These are phyloP conservation scores for Leucoma salicis DNA, from an alignment of 2,888 invertebrate genomes.

Conservation along the genomic window DNA sequence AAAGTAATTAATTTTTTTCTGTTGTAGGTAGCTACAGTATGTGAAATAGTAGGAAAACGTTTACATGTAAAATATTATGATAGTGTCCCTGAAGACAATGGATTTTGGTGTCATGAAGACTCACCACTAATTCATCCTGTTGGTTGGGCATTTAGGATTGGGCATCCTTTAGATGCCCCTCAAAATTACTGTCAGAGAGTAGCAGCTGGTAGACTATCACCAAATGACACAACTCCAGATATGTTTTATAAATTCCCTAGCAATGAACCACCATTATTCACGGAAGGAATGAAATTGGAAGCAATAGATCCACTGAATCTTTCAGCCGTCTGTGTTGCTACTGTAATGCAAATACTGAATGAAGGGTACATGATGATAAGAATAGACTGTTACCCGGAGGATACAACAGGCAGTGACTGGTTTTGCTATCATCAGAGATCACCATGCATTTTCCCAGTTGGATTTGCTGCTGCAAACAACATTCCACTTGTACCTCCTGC, in stretches of 20 bases:
- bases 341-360: slow-evolving; percentile 95
- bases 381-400: slow-evolving; percentile 95
- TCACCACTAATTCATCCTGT: slow-evolving; percentile 97
- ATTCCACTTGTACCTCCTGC: slow-evolving; percentile 94
- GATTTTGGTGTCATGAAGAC: slow-evolving; percentile 98
- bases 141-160: slow-evolving; percentile 96
- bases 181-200: slow-evolving; percentile 89
- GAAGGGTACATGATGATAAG: slow-evolving; percentile 97
- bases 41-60: slow-evolving; percentile 95
- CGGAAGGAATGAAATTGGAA: slow-evolving; percentile 96
- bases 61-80: slow-evolving; percentile 95
- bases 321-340: slow-evolving; percentile 96
- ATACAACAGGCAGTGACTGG: slow-evolving; percentile 94
- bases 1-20: background rate
- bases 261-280: slow-evolving; percentile 83
- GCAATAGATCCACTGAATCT: slow-evolving; percentile 98
- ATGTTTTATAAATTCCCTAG: slow-evolving; percentile 86
- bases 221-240: slow-evolving; percentile 91
- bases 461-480: slow-evolving; percentile 93
- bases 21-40: slow-evolving; percentile 89
- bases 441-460: slow-evolving; percentile 97
- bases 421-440: slow-evolving; percentile 98
- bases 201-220: slow-evolving; percentile 85
- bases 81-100: slow-evolving; percentile 88
- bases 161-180: slow-evolving; percentile 94